Evolutionary conservation across 2,888 invertebrate genomes (phyloP).

Genomic region (Ornithoptera alexandrae): DNA sequence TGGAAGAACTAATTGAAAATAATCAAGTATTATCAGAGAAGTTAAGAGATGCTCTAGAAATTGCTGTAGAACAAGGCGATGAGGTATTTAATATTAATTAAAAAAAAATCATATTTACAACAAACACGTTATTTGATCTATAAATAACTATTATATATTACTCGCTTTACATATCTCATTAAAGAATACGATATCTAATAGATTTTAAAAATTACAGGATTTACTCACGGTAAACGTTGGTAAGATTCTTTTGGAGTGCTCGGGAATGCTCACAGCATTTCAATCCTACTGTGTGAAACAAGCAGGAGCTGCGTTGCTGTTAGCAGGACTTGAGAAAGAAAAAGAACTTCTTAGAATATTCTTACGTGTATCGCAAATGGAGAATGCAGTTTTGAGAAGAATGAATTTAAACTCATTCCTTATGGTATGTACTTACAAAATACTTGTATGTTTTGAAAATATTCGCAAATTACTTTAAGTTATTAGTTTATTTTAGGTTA

Average conservation of each 20-base stretch:
- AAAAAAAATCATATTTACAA: too few species aligned
- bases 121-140: too few species aligned
- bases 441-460: background rate
- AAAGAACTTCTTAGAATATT: constrained; percentile 96
- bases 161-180: too few species aligned
- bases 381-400: constrained; percentile 93
- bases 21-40: constrained; percentile 92
- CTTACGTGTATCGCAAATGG: constrained; percentile 97
- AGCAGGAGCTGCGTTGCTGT: constrained; percentile 91
- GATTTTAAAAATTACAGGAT: constrained; percentile 77
- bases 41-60: constrained; percentile 91
- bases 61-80: constrained; percentile 89
- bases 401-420: constrained; percentile 99
- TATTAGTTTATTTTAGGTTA: background rate
- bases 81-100: constrained; percentile 67
- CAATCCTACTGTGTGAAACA: constrained; percentile 97
- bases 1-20: constrained; percentile 94
- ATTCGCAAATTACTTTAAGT: background rate
- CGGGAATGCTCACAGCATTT: constrained; percentile 95
- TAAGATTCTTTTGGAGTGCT: constrained; percentile 92
- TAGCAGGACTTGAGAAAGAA: constrained; percentile 95
- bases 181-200: background rate
- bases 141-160: too few species aligned
- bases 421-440: constrained; percentile 83
- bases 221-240: constrained; percentile 94